These are phyloP conservation scores for Pomatorhinus ruficollis DNA, from an alignment of 2,113 vertebrate species.

Conservation along the genomic window DNA sequence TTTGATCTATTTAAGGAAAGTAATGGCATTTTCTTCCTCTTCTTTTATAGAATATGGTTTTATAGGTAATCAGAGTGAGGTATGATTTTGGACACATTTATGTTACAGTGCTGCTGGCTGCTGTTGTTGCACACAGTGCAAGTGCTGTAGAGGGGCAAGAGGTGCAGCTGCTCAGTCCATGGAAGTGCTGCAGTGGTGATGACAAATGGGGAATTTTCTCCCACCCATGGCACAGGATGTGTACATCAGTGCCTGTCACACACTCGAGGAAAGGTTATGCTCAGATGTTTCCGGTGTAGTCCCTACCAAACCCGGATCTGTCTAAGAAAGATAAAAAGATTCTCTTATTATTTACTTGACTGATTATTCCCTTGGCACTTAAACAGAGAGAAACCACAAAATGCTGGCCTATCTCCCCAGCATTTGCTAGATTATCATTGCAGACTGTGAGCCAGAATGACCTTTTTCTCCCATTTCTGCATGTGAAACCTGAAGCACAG, in stretches of 20 bases:
- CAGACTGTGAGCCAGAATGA: neutral
- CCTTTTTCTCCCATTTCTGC: neutral
- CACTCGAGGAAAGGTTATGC: neutral
- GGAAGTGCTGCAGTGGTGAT: neutral
- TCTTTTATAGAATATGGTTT: neutral
- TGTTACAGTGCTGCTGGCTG: neutral
- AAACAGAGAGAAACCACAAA: neutral
- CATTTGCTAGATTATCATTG: accelerated
- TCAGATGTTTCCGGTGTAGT: neutral
- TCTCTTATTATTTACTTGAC: neutral
- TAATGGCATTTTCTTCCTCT: neutral
- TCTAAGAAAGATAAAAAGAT: neutral
- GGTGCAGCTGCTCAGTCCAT: neutral
- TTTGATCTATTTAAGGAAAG: neutral
- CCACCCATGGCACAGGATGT: neutral
- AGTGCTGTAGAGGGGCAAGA: neutral
- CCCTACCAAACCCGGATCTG: neutral
- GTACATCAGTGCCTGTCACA: neutral
- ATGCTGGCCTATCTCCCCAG: neutral
- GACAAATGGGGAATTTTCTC: neutral
- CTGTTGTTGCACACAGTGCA: neutral
- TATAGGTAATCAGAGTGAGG: neutral
- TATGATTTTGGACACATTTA: neutral
- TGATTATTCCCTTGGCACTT: neutral
- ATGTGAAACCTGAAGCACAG: neutral